phyloP scores from a whole-genome alignment of 2,888 invertebrate species.

The Lasioglossum leucozonium region DNA sequence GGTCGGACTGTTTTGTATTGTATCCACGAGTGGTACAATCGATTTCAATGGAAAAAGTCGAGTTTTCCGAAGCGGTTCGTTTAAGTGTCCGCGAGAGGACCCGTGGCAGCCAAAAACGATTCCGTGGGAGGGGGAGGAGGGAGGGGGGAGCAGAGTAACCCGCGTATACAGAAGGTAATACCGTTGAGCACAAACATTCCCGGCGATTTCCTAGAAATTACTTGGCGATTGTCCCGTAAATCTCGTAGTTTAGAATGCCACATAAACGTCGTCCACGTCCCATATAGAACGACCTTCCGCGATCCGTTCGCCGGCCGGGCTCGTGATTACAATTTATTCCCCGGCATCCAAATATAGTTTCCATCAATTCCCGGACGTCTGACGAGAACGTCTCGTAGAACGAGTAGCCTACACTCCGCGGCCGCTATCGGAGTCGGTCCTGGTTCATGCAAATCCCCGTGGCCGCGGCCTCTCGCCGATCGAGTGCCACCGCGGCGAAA shows the following conservation, averaged over 20 bases:
- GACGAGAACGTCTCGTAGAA: conserved; percentile 21
- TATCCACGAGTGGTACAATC: too few species aligned
- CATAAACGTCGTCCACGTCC: conserved; percentile 45
- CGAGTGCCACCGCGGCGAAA: conserved; percentile 40
- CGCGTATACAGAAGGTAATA: not conserved
- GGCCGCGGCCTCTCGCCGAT: conserved; percentile 1
- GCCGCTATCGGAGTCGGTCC: not conserved
- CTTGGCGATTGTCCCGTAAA: conserved; percentile 27
- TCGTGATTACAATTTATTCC: conserved; percentile 59
- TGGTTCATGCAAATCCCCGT: conserved; percentile 56
- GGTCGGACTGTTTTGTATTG: too few species aligned
- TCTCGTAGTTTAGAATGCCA: conserved; percentile 34
- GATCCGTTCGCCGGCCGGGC: conserved; percentile 27
- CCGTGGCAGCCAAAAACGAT: not conserved
- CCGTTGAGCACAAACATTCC: not conserved
- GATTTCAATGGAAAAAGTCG: too few species aligned
- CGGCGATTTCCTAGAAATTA: conserved; percentile 29
- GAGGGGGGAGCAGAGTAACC: too few species aligned
- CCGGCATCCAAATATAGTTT: conserved; percentile 55
- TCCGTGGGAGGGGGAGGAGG: too few species aligned
- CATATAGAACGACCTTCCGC: conserved; percentile 46
- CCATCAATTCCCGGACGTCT: conserved; percentile 48
- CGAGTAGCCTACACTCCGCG: conserved; percentile 3
- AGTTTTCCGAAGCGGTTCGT: not conserved
- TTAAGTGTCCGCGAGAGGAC: not conserved